These are phyloP conservation scores for Andrena fulva DNA, from an alignment of 2,888 invertebrate species.

Conservation along the genomic window DNA sequence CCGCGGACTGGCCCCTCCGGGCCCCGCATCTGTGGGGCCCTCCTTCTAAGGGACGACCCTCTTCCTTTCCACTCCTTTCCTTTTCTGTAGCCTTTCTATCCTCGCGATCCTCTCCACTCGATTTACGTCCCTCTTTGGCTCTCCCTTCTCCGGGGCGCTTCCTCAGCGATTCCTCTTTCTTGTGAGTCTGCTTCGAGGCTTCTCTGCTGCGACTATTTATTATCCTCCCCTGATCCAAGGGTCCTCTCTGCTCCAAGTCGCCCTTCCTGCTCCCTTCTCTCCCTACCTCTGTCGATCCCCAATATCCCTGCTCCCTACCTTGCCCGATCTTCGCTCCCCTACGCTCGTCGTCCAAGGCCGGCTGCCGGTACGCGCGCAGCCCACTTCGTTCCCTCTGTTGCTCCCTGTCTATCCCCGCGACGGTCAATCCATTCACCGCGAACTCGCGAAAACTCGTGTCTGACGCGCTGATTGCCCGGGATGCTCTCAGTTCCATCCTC, in stretches of 20 bases:
- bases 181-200: too few species aligned
- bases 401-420: not conserved
- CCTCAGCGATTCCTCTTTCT: constrained; percentile 23
- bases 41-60: constrained; percentile 69
- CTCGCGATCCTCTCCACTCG: not conserved
- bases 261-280: not conserved
- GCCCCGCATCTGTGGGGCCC: constrained; percentile 83
- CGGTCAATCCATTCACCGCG: constrained; percentile 14
- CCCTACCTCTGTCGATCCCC: not conserved
- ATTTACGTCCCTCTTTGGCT: not conserved
- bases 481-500: constrained; percentile 73
- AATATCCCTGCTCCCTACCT: constrained; percentile 18
- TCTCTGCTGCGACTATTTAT: too few species aligned
- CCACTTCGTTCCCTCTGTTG: not conserved
- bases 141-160: not conserved
- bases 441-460: constrained; percentile 49
- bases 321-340: constrained; percentile 8
- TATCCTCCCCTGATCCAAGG: too few species aligned
- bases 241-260: not conserved
- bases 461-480: constrained; percentile 54
- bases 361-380: constrained; percentile 1
- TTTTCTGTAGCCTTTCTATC: not conserved
- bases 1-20: constrained; percentile 82
- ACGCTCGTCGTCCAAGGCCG: constrained; percentile 18
- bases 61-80: constrained; percentile 35